Conservation (phyloP, 2,113 vertebrate species). For the Ailurus styani region DNA sequence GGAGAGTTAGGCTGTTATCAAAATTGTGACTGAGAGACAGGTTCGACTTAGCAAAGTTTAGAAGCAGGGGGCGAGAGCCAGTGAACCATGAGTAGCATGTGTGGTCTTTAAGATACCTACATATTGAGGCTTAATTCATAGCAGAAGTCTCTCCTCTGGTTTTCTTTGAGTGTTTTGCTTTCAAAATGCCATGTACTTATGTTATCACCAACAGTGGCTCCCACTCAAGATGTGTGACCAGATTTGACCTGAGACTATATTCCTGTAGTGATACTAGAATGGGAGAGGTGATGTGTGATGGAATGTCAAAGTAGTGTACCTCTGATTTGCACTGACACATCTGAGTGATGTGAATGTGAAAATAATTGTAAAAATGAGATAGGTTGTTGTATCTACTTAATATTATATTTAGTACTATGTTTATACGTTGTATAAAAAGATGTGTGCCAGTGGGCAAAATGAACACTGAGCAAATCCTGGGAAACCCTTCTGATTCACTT, state of each 20-base stretch:
- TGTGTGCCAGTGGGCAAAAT: neutral
- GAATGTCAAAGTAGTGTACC: neutral
- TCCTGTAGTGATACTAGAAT: neutral
- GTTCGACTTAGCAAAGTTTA: neutral
- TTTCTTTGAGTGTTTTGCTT: neutral
- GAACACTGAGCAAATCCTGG: neutral
- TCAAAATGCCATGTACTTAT: neutral
- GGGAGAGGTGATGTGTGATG: rapidly evolving
- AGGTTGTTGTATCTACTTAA: neutral
- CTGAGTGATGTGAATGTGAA: neutral
- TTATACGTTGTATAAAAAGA: slow-evolving; percentile 24
- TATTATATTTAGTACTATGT: neutral
- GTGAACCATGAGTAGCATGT: neutral
- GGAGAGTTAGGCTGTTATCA: neutral
- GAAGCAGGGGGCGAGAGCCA: neutral
- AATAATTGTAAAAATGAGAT: neutral
- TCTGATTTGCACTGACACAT: neutral
- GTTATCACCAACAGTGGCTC: neutral
- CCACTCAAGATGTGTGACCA: neutral
- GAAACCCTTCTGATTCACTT: neutral
- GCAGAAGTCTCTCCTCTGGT: neutral
- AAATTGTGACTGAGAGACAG: neutral
- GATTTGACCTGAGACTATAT: neutral
- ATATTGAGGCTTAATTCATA: neutral
- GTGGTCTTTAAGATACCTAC: neutral